Conservation (phyloP, 2,797 vertebrate genomes). For the Xyrichtys novacula region DNA sequence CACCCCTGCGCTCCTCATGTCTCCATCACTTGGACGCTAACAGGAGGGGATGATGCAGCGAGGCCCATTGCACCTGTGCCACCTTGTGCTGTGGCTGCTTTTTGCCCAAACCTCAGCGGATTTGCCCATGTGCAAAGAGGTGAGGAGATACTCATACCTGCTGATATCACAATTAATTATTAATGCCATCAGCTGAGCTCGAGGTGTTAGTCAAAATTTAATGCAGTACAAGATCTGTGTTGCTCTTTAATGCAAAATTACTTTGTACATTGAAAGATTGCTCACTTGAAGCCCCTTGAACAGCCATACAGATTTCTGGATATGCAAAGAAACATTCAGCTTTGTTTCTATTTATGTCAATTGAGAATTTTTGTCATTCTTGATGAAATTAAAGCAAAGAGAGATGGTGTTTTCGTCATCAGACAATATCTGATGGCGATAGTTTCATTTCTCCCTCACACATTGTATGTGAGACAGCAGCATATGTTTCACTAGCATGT, state of each 20-base stretch:
- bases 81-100: slow-evolving; percentile 62
- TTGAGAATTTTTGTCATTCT: neutral
- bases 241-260: neutral
- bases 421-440: too few relatives aligned
- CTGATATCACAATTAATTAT: neutral
- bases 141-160: slow-evolving; percentile 63
- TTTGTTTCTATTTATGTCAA: neutral
- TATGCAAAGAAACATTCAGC: neutral
- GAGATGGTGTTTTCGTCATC: too few relatives aligned
- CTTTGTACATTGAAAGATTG: neutral
- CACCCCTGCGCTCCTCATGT: neutral
- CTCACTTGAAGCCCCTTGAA: neutral
- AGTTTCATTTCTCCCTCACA: slow-evolving; percentile 10
- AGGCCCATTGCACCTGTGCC: slow-evolving; percentile 30
- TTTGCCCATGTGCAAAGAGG: slow-evolving; percentile 86
- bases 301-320: neutral
- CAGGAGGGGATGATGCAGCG: slow-evolving; percentile 58
- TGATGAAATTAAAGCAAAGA: too few relatives aligned
- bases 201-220: neutral
- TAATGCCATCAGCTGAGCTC: neutral
- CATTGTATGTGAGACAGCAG: slow-evolving; percentile 55
- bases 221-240: neutral
- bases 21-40: slow-evolving; percentile 52
- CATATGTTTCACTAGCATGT: slow-evolving; percentile 27
- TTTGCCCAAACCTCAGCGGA: slow-evolving; percentile 64